These are phyloP conservation scores for Petrosia ficiformis DNA, from an alignment of 37 sponge, comb jelly and placozoan species.

Conservation along the genomic window DNA sequence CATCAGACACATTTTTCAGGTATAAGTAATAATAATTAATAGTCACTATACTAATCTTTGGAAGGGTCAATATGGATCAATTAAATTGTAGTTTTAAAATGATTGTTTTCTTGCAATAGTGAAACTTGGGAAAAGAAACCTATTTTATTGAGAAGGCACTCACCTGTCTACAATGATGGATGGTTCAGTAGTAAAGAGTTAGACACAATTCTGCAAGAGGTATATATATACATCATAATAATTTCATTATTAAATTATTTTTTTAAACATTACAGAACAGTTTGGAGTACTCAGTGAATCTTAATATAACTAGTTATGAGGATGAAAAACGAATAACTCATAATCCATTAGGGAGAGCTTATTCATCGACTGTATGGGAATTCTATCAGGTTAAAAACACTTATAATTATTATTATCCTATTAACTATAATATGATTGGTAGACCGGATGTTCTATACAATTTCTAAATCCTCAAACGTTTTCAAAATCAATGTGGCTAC, in stretches of 20 bases:
- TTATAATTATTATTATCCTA: neutral
- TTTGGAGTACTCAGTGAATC: constrained; percentile 76
- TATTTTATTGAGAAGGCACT: constrained; percentile 47
- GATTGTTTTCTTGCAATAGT: constrained; percentile 33
- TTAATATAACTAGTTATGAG: constrained; percentile 86
- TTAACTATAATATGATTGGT: constrained; percentile 2
- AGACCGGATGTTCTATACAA: constrained; percentile 89
- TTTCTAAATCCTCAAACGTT: constrained; percentile 94
- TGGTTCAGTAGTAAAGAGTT: constrained; percentile 82
- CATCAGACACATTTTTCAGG: constrained; percentile 65
- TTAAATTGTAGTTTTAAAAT: neutral
- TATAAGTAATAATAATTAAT: neutral
- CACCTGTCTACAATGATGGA: constrained; percentile 69
- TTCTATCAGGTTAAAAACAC: constrained; percentile 55
- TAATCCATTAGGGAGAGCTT: constrained; percentile 83
- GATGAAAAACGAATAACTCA: constrained; percentile 78
- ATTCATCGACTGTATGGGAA: constrained; percentile 73
- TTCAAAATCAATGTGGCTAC: constrained; percentile 73
- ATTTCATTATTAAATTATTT: neutral
- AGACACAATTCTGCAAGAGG: constrained; percentile 80
- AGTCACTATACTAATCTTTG: too few species aligned
- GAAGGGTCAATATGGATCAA: too few species aligned
- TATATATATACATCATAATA: constrained; percentile 9
- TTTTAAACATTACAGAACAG: constrained; percentile 38
- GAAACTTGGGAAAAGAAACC: constrained; percentile 90